Evolutionary conservation across 92 coral and sea anemone species (phyloP), one percentile per base, ranked within the genome.

Genomic region (Zoanthus gigantus): DNA sequence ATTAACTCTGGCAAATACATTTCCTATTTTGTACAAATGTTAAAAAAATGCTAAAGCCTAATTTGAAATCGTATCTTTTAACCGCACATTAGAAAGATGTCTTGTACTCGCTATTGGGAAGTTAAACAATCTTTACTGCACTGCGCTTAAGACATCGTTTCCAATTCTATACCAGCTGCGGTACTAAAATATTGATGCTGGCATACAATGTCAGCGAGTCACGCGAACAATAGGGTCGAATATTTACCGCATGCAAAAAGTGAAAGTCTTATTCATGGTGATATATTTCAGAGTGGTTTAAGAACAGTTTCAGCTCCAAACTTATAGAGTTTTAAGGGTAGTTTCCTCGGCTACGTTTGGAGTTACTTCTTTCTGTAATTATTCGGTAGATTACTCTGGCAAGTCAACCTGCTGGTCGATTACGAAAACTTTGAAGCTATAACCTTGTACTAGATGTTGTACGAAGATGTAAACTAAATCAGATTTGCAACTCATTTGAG

Each of bases 211-310:
- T 56, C 72, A 60, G 10, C 54, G 74, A 81, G 85, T 81, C 85
- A 81, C 85, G 85, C 85, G 85, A 81, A 81, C 85, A 81, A 81
- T 81, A 81, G 85, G 28, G 13, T 81, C 74, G 74, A 81, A 29
- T 50, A 50, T 31, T 58, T n/a, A 65, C 71, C 75, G 63, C 76
- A 63, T 67, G 13, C 66, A 71, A 81, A 81, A 81, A 66, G 72
- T 50, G 85, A 81, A 81, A 81, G 74, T 13, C 10, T 11, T 29
- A 50, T 66, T 81, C 3, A 63, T 29, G 46, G 12, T 54, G 28
- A n/a, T 18, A 15, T 52, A 74, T 67, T 66, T 81, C 58, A 81
- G 58, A 42, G 6, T 23, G 46, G 65, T 44, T 45, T 46, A 44
- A 81, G 74, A n/a, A 28, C 58, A 65, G 85, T 81, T 67, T 81